Percentiles rank a stretch among this genome's conserved stretches.
phyloP scores from a whole-genome alignment of 1,140 invertebrate genomes.

The Metaphire vulgaris region DNA sequence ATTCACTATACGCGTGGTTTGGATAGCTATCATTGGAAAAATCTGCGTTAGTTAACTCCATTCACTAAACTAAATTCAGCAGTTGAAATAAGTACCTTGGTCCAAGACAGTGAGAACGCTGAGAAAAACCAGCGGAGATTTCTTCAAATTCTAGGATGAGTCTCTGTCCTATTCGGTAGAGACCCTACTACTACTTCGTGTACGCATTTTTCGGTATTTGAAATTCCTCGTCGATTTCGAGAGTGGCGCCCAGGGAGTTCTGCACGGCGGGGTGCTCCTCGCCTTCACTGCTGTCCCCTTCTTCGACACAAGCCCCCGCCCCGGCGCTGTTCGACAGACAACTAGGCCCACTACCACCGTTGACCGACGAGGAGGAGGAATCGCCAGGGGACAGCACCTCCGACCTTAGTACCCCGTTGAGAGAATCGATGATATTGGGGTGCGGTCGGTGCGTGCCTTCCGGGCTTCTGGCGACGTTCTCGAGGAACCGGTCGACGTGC shows the following conservation, averaged over 20 bases:
- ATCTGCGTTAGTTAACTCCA: background rate
- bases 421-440: slow-evolving; percentile 42
- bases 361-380: background rate
- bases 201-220: slow-evolving; percentile 21
- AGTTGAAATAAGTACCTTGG: too few species aligned
- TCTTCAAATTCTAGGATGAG: background rate
- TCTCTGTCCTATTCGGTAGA: background rate
- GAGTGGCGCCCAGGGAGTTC: too few species aligned
- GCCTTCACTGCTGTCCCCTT: slow-evolving; percentile 11
- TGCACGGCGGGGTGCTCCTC: slow-evolving; percentile 6
- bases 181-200: background rate
- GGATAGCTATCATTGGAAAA: background rate
- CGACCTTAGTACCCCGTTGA: slow-evolving; percentile 23
- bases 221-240: slow-evolving; percentile 26
- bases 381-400: background rate
- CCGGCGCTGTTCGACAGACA: background rate
- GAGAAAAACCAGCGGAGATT: background rate
- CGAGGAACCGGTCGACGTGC: slow-evolving; percentile 36
- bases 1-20: too few species aligned
- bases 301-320: background rate
- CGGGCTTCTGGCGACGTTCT: background rate
- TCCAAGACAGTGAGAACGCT: too few species aligned
- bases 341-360: background rate
- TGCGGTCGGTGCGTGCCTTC: slow-evolving; percentile 38
- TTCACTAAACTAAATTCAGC: background rate